These are phyloP conservation scores for Kryptolebias marmoratus DNA, from an alignment of 2,113 vertebrate genomes.

Conservation along the genomic window DNA sequence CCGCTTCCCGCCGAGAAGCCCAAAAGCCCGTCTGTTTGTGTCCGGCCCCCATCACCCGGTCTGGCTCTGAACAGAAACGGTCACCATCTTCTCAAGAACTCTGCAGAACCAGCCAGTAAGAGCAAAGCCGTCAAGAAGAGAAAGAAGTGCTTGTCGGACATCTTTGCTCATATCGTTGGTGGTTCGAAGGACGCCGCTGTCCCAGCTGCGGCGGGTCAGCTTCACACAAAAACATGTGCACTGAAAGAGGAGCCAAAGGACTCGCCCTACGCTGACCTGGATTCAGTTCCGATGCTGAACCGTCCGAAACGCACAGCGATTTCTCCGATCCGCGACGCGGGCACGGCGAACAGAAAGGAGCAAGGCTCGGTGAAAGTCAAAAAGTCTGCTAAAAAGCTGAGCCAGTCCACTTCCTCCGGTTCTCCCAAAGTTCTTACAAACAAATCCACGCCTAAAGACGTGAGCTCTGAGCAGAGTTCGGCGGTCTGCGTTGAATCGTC, in stretches of 20 bases:
- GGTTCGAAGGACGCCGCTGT: constrained; percentile 52
- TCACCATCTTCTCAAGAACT: constrained; percentile 38
- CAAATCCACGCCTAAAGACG: constrained; percentile 20
- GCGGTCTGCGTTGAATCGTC: constrained; percentile 32
- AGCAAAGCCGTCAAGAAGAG: constrained; percentile 71
- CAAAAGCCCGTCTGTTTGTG: constrained; percentile 27
- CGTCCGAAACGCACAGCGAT: constrained; percentile 74
- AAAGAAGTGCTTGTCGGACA: constrained; percentile 73
- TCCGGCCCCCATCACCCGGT: constrained; percentile 18
- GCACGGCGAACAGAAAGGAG: constrained; percentile 27
- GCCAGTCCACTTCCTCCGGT: background rate
- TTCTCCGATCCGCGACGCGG: constrained; percentile 18
- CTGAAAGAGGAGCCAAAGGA: constrained; percentile 68
- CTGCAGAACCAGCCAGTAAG: constrained; percentile 46
- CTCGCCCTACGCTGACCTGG: constrained; percentile 77
- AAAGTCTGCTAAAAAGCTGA: constrained; percentile 36
- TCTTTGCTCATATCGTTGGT: constrained; percentile 69
- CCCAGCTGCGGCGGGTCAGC: constrained; percentile 10
- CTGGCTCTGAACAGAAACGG: constrained; percentile 54
- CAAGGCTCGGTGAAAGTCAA: constrained; percentile 29
- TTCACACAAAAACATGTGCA: constrained; percentile 41
- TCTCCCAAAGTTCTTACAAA: constrained; percentile 25
- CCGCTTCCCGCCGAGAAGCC: constrained; percentile 50
- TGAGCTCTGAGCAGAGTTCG: constrained; percentile 30
- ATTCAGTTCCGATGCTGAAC: constrained; percentile 76